A percentile compares a stretch with the other conserved stretches of the same genome.
Evolutionary conservation across 2,113 vertebrate genomes (phyloP).

Genomic region (Regulus satrapa): DNA sequence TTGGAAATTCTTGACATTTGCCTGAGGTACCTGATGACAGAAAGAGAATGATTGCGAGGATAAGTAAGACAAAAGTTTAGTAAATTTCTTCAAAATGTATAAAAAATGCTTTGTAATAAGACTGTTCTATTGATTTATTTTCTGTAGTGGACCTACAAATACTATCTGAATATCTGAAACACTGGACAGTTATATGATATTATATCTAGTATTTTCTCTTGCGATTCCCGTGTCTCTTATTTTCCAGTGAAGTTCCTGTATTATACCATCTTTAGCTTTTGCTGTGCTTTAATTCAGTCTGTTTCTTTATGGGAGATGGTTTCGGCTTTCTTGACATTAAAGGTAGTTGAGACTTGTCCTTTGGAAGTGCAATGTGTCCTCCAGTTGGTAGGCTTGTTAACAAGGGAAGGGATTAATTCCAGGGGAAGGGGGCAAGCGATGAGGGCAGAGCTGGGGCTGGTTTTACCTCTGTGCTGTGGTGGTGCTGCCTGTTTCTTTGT

Average conservation of each 20-base stretch:
- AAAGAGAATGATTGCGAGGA: background rate
- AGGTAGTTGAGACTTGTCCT: background rate
- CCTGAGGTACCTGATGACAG: background rate
- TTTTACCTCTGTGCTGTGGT: background rate
- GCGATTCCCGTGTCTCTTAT: background rate
- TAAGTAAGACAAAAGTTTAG: background rate
- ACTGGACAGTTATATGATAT: background rate
- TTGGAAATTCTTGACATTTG: background rate
- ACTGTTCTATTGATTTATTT: background rate
- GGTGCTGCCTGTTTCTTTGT: background rate
- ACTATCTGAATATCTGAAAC: background rate
- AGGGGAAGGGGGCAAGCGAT: accelerated
- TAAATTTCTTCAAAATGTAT: background rate
- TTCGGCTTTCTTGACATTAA: background rate
- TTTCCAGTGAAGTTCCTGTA: background rate
- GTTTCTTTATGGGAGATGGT: background rate
- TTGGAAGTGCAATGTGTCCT: background rate
- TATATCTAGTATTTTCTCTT: background rate
- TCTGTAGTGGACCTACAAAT: background rate
- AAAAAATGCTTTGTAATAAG: background rate
- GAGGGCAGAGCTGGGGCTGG: accelerated
- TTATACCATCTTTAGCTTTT: background rate
- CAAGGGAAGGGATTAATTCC: background rate
- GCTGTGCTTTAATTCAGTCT: background rate
- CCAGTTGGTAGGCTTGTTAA: background rate